Conservation (phyloP, 2,888 invertebrate genomes). For the Automeris io region DNA sequence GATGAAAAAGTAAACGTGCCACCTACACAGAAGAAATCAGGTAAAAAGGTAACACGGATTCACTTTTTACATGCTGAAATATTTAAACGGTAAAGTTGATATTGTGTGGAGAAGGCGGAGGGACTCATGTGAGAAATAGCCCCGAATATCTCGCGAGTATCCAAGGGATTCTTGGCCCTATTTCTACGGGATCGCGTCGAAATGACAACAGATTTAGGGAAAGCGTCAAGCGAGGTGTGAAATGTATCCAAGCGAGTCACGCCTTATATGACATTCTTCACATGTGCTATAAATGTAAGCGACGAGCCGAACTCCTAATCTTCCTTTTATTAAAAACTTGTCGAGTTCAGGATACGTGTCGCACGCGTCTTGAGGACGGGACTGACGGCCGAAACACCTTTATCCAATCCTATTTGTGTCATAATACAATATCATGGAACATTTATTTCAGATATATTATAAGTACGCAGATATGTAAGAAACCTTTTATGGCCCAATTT, state of each 20-base stretch:
- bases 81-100: constrained; percentile 54
- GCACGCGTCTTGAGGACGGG: constrained; percentile 13
- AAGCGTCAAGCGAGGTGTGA: constrained; percentile 73
- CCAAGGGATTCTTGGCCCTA: constrained; percentile 63
- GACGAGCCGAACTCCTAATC: constrained; percentile 59
- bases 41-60: constrained; percentile 53
- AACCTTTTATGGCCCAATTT: too few relatives aligned
- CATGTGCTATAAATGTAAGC: constrained; percentile 58
- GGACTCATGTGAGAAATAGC: constrained; percentile 64
- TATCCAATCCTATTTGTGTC: neutral
- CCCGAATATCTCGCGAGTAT: constrained; percentile 65
- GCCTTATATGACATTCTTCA: constrained; percentile 72
- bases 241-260: constrained; percentile 68
- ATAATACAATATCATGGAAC: neutral
- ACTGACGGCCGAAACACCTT: neutral
- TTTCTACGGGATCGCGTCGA: constrained; percentile 65
- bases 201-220: constrained; percentile 76
- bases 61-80: constrained; percentile 63
- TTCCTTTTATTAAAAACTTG: constrained; percentile 70
- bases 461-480: too few relatives aligned
- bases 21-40: constrained; percentile 16
- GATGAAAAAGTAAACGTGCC: neutral
- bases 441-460: constrained; percentile 1
- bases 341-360: constrained; percentile 30
- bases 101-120: constrained; percentile 23